phyloP scores from a whole-genome alignment of 2,797 vertebrate species.

The Anguilla pacifica region DNA sequence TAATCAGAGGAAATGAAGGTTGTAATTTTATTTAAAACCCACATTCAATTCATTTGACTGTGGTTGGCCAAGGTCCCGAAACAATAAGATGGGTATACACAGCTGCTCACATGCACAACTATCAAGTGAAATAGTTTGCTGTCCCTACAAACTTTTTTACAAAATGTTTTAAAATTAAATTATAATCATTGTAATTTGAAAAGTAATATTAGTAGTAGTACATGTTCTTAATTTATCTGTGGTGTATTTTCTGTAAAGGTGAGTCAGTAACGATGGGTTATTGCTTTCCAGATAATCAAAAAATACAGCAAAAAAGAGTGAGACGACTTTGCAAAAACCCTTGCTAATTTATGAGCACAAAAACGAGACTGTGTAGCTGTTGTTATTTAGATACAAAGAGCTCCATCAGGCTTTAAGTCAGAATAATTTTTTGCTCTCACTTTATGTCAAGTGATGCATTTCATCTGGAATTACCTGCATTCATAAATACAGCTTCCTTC shows the following conservation, averaged over 20 bases:
- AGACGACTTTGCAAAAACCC: not conserved
- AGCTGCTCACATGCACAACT: not conserved
- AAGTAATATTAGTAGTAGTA: not conserved
- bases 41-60: slow-evolving; percentile 9
- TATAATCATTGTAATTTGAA: not conserved
- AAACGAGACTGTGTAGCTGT: not conserved
- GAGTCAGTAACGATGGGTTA: not conserved
- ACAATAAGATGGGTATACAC: not conserved
- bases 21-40: slow-evolving; percentile 13
- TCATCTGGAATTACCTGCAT: not conserved
- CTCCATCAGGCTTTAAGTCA: not conserved
- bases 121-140: not conserved
- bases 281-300: not conserved
- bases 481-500: not conserved
- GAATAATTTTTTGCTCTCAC: not conserved
- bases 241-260: not conserved
- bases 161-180: not conserved
- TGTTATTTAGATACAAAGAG: not conserved
- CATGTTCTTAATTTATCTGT: not conserved
- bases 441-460: not conserved
- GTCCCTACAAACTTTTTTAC: not conserved
- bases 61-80: not conserved
- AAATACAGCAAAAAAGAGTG: not conserved
- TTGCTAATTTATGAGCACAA: not conserved
- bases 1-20: slow-evolving; percentile 16